A percentile compares a stretch with the other conserved stretches of the same genome.
These are phyloP conservation scores for Bothrops jararaca DNA, from an alignment of 2,113 vertebrate genomes.

Conservation along the genomic window DNA sequence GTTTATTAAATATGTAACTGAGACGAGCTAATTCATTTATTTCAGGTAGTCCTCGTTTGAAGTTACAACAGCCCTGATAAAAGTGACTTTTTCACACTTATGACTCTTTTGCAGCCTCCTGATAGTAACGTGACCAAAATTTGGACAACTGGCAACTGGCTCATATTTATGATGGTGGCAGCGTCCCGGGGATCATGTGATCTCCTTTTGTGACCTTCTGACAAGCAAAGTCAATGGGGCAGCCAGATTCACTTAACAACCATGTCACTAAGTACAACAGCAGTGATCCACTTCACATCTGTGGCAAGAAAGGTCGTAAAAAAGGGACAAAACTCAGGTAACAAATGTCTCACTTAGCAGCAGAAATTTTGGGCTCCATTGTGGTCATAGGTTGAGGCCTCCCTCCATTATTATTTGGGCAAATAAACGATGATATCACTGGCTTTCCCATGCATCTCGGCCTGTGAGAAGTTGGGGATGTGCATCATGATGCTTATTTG, in stretches of 20 bases:
- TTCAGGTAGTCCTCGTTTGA: too few species aligned
- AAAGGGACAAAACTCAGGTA: background rate
- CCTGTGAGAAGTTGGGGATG: background rate
- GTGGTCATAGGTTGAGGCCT: fast-evolving
- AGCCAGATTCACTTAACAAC: background rate
- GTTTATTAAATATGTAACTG: background rate
- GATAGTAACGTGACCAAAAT: background rate
- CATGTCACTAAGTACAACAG: background rate
- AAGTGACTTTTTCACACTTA: background rate
- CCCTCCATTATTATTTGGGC: background rate
- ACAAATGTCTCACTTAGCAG: background rate
- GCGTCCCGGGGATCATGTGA: background rate
- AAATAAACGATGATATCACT: background rate
- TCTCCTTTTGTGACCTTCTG: background rate
- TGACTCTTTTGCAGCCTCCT: background rate
- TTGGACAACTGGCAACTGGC: background rate
- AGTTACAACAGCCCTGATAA: background rate
- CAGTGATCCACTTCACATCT: background rate
- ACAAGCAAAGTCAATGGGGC: background rate
- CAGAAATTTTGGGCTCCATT: background rate
- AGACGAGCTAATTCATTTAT: background rate
- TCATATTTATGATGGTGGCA: background rate
- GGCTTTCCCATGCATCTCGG: background rate
- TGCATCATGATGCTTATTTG: background rate
- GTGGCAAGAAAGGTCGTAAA: background rate